These are phyloP conservation scores for Callyntrura sp. DNA, from an alignment of 2,888 invertebrate genomes.

Conservation along the genomic window DNA sequence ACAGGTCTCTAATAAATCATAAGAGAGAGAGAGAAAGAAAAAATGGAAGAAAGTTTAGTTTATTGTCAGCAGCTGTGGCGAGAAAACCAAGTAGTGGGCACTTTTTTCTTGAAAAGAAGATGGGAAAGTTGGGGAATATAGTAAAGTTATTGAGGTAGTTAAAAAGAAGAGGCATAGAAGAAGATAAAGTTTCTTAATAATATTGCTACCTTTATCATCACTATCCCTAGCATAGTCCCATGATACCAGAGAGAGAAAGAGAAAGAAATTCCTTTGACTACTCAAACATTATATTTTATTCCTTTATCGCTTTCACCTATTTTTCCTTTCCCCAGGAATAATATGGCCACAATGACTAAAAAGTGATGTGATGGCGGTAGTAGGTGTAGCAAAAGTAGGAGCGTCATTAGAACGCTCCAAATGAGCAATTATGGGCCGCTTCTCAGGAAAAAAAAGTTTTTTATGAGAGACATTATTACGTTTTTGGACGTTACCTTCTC, in stretches of 20 bases:
- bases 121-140: conserved; percentile 12
- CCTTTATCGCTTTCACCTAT: conserved; percentile 24
- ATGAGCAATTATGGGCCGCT: conserved; percentile 58
- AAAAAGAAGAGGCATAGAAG: background rate
- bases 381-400: too few species aligned
- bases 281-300: background rate
- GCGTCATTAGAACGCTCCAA: conserved; percentile 62
- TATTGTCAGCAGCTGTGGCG: conserved; percentile 3
- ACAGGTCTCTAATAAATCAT: conserved; percentile 85
- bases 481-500: conserved; percentile 8
- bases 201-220: conserved; percentile 1
- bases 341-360: background rate
- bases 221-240: background rate
- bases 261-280: background rate
- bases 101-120: background rate
- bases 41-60: conserved; percentile 33
- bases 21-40: conserved; percentile 42
- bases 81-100: background rate
- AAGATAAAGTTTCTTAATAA: conserved; percentile 14
- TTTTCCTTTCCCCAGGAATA: background rate
- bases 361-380: conserved; percentile 6
- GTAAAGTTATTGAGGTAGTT: background rate
- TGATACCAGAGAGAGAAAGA: background rate
- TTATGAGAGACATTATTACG: conserved; percentile 57
- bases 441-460: conserved; percentile 23